Base-by-base conservation (phyloP, 1,140 invertebrate genomes). In the Lycorma delicatula region DNA sequence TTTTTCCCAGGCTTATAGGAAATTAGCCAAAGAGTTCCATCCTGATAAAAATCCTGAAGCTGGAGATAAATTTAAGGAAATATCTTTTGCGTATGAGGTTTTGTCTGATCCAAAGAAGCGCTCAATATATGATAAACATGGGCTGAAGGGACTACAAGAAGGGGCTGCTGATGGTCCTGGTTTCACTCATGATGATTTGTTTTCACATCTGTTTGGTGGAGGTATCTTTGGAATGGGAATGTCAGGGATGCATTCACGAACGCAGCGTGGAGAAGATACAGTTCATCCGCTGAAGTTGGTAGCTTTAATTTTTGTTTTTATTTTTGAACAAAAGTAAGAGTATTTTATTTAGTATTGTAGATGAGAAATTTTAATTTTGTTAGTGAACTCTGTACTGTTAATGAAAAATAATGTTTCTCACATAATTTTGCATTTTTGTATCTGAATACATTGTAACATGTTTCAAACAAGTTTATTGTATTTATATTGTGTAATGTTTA, bases 51-150 rank as follows among this genome's bases (percentile, higher is more conserved):
- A 92, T 72, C 85, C 85, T 22, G 81, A 83, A 61, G 83, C 86
- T 56, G 89, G 85, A 44, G 87, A 91, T 62, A 86, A 84, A 74
- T 91, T 93, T 67, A 93, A 92, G 70, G 88, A 92, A 77, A 92
- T 92, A 64, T 88, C 87, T 55, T 89, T 85, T 70, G 90, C 89
- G 4, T 91, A 93, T 70, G 89, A 93, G 74, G 81, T 91, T 28
- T 74, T 92, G 4, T 89, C 87, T 1, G 77, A 82, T 65, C 75
- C 81, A 6, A 81, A 82, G 57, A 84, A 84, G 70, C 72, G 85
- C 31, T 75, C 81, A 64, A 72, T 81, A 31, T 91, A 91, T 70
- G 87, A 91, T 70, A 78, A 79, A 63, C 81, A 81, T 74, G 89
- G 89, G 1, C 64, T 93, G 23, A 87, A 91, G 71, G 89, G 85